Evolutionary conservation across 64 coral and sea anemone genomes (phyloP).

Genomic region (Cladopsammia gracilis): DNA sequence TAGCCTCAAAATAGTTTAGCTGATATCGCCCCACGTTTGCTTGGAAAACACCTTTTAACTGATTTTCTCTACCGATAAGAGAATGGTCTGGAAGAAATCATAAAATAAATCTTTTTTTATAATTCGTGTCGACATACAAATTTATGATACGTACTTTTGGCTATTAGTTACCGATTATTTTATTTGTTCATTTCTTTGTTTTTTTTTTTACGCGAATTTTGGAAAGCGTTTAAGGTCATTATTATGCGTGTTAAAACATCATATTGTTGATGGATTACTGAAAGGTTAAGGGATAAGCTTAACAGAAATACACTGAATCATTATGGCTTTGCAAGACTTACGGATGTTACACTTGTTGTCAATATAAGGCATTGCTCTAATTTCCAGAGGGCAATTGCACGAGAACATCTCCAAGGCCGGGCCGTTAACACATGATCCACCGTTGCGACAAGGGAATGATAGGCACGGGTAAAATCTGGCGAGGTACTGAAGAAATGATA

Average conservation of each 20-base stretch:
- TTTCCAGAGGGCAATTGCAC: constrained; percentile 10
- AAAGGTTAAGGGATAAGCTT: too few species aligned
- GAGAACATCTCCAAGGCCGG: not conserved
- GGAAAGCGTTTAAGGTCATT: too few species aligned
- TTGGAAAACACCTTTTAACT: not conserved
- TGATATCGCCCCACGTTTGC: not conserved
- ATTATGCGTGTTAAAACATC: too few species aligned
- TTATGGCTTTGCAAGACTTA: too few species aligned
- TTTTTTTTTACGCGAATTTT: too few species aligned
- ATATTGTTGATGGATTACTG: too few species aligned
- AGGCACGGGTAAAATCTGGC: constrained; percentile 24
- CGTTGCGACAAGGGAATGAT: constrained; percentile 29
- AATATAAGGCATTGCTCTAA: constrained; percentile 4
- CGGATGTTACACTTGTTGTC: constrained; percentile 26
- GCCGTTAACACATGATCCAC: constrained; percentile 13
- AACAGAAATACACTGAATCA: too few species aligned
- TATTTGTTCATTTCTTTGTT: too few species aligned
- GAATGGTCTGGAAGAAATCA: not conserved
- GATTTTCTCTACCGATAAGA: not conserved
- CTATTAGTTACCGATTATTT: too few species aligned
- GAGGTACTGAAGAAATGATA: not conserved
- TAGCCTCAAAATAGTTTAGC: constrained; percentile 2
- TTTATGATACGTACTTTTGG: too few species aligned
- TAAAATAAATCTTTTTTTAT: not conserved
- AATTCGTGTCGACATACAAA: too few species aligned